Conservation (phyloP, 2,113 vertebrate species). For the Ammospiza nelsoni region DNA sequence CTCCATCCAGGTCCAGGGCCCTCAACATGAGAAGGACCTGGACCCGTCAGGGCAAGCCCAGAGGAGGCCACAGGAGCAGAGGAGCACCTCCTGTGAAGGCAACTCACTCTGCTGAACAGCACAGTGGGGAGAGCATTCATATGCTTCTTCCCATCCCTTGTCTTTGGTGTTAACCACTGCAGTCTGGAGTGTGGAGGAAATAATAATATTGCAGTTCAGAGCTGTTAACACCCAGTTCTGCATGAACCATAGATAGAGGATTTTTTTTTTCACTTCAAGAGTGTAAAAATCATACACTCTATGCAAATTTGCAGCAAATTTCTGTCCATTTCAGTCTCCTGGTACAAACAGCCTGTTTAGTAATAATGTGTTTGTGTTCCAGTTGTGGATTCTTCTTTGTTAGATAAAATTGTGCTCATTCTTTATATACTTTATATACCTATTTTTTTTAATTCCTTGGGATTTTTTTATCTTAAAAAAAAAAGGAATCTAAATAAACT, state of each 20-base stretch:
- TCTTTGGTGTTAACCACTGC: neutral
- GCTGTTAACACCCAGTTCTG: neutral
- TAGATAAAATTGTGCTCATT: neutral
- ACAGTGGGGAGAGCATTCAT: neutral
- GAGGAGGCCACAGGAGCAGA: neutral
- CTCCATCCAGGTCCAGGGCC: neutral
- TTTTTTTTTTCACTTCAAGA: neutral
- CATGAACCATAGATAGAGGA: neutral
- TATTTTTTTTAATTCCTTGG: neutral
- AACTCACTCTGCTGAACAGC: neutral
- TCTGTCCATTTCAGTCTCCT: neutral
- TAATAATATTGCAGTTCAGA: neutral
- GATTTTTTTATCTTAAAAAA: neutral
- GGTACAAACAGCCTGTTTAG: neutral
- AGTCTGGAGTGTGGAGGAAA: neutral
- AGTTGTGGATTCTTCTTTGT: neutral
- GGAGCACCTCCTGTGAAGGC: neutral
- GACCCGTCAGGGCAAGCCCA: too few relatives aligned
- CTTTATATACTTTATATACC: neutral
- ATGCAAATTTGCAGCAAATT: neutral
- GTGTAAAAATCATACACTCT: neutral
- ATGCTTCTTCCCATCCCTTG: neutral
- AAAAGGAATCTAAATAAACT: neutral
- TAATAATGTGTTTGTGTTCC: neutral
- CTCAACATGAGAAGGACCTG: fast-evolving